phyloP scores from a whole-genome alignment of 1,140 invertebrate species.

The Heliconius himera region DNA sequence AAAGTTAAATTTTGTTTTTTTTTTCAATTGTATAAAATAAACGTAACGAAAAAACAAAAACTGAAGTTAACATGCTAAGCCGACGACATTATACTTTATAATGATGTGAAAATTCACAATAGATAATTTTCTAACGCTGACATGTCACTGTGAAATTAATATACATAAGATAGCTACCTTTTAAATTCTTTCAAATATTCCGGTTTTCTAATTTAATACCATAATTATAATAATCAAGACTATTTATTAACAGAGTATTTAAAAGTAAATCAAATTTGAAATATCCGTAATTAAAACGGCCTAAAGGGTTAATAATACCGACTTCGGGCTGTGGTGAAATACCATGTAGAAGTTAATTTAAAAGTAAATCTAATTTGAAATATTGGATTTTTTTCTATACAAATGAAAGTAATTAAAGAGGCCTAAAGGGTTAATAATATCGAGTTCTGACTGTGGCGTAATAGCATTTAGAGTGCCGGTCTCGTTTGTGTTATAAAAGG shows the following conservation, averaged over 20 bases:
- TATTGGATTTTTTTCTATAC: neutral
- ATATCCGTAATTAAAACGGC: neutral
- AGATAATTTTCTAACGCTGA: too few species aligned
- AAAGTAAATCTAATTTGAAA: neutral
- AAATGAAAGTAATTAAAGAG: neutral
- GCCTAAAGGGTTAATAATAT: constrained; percentile 5
- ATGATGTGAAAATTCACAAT: too few species aligned
- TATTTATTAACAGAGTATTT: neutral
- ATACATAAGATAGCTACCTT: too few species aligned
- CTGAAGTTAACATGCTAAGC: too few species aligned
- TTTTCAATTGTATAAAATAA: too few species aligned
- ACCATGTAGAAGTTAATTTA: neutral
- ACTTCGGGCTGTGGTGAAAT: neutral
- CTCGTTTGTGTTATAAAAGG: neutral
- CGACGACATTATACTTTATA: too few species aligned
- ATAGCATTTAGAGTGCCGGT: constrained; percentile 11
- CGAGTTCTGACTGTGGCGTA: neutral
- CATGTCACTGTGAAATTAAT: too few species aligned
- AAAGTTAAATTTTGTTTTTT: too few species aligned
- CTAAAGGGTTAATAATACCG: neutral
- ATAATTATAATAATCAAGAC: neutral
- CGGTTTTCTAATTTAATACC: too few species aligned
- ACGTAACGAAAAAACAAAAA: too few species aligned
- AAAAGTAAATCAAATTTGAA: neutral
- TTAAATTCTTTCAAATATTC: too few species aligned